Percentiles rank a stretch among this genome's conserved stretches.
Evolutionary conservation across 1,140 invertebrate species (phyloP).

Genomic region (Stenopsyche tienmushanensis): DNA sequence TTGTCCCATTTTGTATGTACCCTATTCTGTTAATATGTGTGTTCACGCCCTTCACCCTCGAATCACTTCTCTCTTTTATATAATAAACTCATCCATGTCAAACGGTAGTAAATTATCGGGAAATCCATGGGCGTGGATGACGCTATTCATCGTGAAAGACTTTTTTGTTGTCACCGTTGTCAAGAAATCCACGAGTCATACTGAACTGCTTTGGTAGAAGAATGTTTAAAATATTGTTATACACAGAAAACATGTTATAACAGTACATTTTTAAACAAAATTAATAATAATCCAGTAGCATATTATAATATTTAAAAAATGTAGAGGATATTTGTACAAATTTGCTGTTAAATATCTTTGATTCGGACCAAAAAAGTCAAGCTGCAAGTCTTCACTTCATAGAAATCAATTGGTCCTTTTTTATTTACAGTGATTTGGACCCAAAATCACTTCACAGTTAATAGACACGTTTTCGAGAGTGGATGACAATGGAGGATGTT

Average conservation of each 20-base stretch:
- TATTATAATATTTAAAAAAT: too few relatives aligned
- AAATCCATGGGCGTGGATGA: conserved; percentile 1
- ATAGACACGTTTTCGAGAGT: conserved; percentile 10
- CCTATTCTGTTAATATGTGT: conserved; percentile 1
- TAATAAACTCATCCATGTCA: conserved; percentile 22
- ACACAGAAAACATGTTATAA: too few relatives aligned
- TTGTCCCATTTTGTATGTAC: too few relatives aligned
- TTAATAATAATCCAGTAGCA: too few relatives aligned
- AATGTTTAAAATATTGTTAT: too few relatives aligned
- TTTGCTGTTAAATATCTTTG: conserved; percentile 38
- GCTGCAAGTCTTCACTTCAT: neutral
- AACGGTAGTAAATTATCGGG: conserved; percentile 22
- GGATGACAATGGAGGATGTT: conserved; percentile 32
- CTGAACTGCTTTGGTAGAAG: too few relatives aligned
- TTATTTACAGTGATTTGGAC: conserved; percentile 28
- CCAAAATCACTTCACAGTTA: conserved; percentile 17
- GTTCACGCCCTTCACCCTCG: conserved; percentile 28
- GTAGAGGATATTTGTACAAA: too few relatives aligned
- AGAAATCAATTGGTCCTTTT: conserved; percentile 8
- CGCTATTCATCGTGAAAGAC: too few relatives aligned
- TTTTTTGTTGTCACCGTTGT: too few relatives aligned
- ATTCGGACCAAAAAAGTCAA: neutral
- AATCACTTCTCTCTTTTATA: conserved; percentile 18
- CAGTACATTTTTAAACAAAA: too few relatives aligned
- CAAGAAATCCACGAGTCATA: too few relatives aligned